Conservation (phyloP, 2,797 vertebrate species). For the Sebastes jordani region DNA sequence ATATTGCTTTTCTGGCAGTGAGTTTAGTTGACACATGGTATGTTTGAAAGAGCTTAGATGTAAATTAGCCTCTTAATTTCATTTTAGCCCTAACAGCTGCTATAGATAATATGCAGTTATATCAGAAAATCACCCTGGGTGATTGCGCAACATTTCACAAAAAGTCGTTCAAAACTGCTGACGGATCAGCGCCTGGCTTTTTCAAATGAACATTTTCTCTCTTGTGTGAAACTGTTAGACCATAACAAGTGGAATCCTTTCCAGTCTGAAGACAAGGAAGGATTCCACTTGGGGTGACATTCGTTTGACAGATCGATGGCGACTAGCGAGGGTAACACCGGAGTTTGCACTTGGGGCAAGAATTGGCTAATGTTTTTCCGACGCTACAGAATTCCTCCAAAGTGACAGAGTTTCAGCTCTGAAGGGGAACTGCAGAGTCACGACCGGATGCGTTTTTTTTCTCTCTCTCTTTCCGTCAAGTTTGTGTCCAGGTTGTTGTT, state of each 20-base stretch:
- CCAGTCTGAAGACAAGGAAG: not conserved
- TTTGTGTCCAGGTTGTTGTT: constrained; percentile 52
- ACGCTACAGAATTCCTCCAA: constrained; percentile 1
- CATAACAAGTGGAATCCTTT: constrained; percentile 17
- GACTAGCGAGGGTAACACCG: constrained; percentile 1
- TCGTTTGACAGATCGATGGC: constrained; percentile 32
- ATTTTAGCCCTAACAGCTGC: not conserved
- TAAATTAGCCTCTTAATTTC: constrained; percentile 11
- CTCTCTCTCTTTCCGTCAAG: constrained; percentile 38
- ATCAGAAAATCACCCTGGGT: constrained; percentile 2
- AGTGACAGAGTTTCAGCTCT: constrained; percentile 36
- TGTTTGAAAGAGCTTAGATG: constrained; percentile 5
- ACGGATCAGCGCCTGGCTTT: not conserved
- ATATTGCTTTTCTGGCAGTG: not conserved
- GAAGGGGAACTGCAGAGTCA: constrained; percentile 46
- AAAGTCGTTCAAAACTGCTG: constrained; percentile 6
- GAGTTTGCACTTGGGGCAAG: constrained; percentile 21
- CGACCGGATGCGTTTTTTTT: not conserved
- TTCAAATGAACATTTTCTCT: constrained; percentile 1
- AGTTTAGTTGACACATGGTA: not conserved
- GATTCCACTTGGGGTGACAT: constrained; percentile 19
- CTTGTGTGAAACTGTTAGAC: constrained; percentile 19
- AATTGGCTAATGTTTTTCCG: not conserved
- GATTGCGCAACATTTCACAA: not conserved
- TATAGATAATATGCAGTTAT: not conserved